These are phyloP conservation scores for Toxostoma redivivum DNA, from an alignment of 2,113 vertebrate genomes.

Conservation along the genomic window DNA sequence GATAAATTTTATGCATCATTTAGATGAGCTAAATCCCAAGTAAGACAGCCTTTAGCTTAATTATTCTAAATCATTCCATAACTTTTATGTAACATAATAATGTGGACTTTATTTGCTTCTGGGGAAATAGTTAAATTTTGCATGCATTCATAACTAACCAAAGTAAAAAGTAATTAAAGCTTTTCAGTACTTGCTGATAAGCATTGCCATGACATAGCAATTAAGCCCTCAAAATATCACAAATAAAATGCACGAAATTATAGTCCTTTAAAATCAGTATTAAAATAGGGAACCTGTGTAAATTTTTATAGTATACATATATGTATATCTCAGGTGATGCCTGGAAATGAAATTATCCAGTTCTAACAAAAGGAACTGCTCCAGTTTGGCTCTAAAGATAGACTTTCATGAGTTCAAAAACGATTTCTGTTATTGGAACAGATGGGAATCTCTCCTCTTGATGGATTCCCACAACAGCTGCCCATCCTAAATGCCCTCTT, in stretches of 20 bases:
- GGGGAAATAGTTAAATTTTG: slow-evolving; percentile 69
- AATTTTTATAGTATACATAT: not conserved
- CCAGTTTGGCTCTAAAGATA: not conserved
- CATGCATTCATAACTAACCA: slow-evolving; percentile 63
- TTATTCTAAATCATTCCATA: slow-evolving; percentile 74
- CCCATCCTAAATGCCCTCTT: not conserved
- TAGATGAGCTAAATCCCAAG: slow-evolving; percentile 42
- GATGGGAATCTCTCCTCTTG: not conserved
- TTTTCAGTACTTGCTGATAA: slow-evolving; percentile 74
- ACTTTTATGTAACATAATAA: slow-evolving; percentile 72
- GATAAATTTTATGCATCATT: slow-evolving; percentile 60
- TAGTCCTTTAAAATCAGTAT: slow-evolving; percentile 45
- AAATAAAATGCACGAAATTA: slow-evolving; percentile 65
- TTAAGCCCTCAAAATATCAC: slow-evolving; percentile 69
- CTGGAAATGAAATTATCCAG: not conserved
- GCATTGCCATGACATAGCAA: slow-evolving; percentile 67
- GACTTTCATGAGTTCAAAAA: not conserved
- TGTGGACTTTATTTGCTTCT: slow-evolving; percentile 71
- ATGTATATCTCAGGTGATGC: not conserved
- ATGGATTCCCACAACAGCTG: not conserved
- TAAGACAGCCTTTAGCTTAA: slow-evolving; percentile 56
- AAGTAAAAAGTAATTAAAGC: slow-evolving; percentile 76
- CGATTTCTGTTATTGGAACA: not conserved
- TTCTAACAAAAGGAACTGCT: slow-evolving; percentile 13
- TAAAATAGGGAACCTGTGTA: slow-evolving; percentile 49